These are phyloP conservation scores for Sebastes glaucus DNA, from an alignment of 2,797 vertebrate genomes.

Conservation along the genomic window DNA sequence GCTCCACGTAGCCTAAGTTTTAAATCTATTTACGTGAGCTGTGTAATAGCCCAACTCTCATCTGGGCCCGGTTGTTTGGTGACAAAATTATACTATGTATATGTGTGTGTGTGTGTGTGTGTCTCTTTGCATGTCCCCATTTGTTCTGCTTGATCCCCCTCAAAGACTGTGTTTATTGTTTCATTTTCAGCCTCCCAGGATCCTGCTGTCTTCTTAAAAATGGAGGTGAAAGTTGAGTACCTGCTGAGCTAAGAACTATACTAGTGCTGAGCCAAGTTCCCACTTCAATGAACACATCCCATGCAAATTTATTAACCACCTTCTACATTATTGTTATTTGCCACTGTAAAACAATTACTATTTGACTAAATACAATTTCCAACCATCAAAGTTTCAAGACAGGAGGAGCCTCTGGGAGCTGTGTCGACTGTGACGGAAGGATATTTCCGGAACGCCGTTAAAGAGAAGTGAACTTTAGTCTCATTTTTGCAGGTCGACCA, in stretches of 20 bases:
- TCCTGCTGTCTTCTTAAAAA: conserved; percentile 36
- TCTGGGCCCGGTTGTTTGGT: conserved; percentile 67
- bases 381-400: background rate
- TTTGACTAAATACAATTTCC: background rate
- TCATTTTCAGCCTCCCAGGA: conserved; percentile 27
- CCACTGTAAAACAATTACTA: conserved; percentile 20
- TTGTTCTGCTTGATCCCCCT: conserved; percentile 24
- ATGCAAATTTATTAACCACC: conserved; percentile 30
- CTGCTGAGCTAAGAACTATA: conserved; percentile 37
- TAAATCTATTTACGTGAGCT: conserved; percentile 72
- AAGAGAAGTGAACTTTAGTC: conserved; percentile 50
- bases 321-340: conserved; percentile 28
- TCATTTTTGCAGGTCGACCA: conserved; percentile 59
- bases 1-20: conserved; percentile 60
- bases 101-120: background rate
- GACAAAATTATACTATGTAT: conserved; percentile 35
- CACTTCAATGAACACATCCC: conserved; percentile 18
- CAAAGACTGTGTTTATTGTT: conserved; percentile 42
- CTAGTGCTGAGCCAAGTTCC: background rate
- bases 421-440: background rate
- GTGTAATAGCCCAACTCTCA: conserved; percentile 62
- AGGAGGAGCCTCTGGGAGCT: background rate
- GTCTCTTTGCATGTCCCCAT: background rate
- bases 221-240: conserved; percentile 49
- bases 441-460: conserved; percentile 19